Evolutionary conservation across 2,797 vertebrate genomes (phyloP).

Genomic region (Thripadectes ignobilis): DNA sequence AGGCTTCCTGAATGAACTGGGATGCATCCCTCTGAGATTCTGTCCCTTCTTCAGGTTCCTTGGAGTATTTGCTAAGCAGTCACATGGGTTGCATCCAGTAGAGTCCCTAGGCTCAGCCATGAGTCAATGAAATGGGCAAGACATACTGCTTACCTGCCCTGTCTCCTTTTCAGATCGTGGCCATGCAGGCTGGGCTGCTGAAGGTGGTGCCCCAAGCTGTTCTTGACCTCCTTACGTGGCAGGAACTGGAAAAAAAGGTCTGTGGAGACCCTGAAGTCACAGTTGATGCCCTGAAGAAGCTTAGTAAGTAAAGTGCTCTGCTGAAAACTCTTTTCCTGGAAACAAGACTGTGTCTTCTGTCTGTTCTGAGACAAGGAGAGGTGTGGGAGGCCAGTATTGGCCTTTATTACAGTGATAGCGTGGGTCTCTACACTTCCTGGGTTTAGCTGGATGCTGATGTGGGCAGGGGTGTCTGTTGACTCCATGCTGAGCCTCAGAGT

Average conservation of each 20-base stretch:
- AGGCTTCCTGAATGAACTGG: background rate
- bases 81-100: background rate
- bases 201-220: slow-evolving; percentile 98
- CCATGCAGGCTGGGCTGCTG: slow-evolving; percentile 92
- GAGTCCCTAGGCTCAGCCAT: background rate
- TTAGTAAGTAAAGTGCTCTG: slow-evolving; percentile 85
- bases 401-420: background rate
- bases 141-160: background rate
- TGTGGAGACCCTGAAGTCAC: slow-evolving; percentile 97
- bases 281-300: slow-evolving; percentile 94
- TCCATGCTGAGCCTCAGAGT: background rate
- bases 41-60: background rate
- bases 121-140: background rate
- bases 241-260: slow-evolving; percentile 96
- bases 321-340: background rate
- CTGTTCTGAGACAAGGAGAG: background rate
- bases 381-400: background rate
- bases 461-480: background rate
- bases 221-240: slow-evolving; percentile 95
- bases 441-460: background rate
- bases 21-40: background rate
- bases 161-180: slow-evolving; percentile 79
- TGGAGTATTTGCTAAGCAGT: background rate
- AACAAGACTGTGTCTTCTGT: background rate
- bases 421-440: background rate